Conservation (phyloP, 1,140 invertebrate species). For the Drosophila sproati region DNA sequence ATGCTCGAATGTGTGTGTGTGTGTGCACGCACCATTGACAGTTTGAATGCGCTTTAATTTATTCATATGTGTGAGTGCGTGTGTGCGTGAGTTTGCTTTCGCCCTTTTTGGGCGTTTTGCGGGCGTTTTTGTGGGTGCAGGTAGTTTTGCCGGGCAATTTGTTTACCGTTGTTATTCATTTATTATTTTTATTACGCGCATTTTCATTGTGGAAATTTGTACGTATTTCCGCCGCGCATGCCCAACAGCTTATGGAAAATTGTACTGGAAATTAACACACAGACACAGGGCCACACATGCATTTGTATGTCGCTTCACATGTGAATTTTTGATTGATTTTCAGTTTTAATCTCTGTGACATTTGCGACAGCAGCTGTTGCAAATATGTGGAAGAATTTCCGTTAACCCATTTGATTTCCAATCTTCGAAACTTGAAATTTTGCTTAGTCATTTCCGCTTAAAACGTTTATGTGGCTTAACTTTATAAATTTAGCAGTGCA, state of each 20-base stretch:
- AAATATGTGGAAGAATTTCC: constrained; percentile 55
- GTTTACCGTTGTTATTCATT: constrained; percentile 38
- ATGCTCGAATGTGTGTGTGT: constrained; percentile 28
- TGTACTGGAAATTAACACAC: constrained; percentile 57
- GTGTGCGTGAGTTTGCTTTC: neutral
- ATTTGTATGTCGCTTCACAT: constrained; percentile 39
- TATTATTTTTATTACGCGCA: constrained; percentile 57
- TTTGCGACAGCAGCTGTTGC: constrained; percentile 58
- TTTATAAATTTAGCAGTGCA: no score
- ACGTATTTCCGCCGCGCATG: constrained; percentile 64
- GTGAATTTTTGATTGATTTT: constrained; percentile 46
- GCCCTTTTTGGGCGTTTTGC: constrained; percentile 29
- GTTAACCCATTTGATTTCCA: constrained; percentile 32
- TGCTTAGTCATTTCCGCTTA: neutral
- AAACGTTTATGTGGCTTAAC: no score
- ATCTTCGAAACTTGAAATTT: neutral
- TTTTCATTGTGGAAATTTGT: constrained; percentile 65
- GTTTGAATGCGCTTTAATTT: constrained; percentile 14
- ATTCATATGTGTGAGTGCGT: neutral
- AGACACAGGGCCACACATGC: neutral
- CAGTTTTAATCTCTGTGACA: constrained; percentile 7
- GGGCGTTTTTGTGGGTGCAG: constrained; percentile 17
- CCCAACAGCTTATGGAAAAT: constrained; percentile 66
- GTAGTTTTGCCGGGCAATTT: constrained; percentile 36
- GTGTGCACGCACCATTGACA: constrained; percentile 37